Base-by-base conservation (phyloP, 1,140 invertebrate genomes). In the Goniozus legneri region DNA sequence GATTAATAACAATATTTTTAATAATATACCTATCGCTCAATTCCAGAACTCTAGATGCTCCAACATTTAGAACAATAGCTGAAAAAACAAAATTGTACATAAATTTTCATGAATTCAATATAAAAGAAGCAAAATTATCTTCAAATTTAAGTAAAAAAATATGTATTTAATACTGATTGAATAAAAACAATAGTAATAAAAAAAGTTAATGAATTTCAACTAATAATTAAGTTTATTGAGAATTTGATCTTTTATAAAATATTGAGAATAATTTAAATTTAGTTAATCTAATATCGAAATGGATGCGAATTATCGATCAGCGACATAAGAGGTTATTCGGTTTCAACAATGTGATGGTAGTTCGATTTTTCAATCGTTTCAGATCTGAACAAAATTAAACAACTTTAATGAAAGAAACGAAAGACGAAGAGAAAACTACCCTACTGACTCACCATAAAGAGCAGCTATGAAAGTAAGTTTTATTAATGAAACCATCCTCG, bases 1-100 rank as follows among this genome's bases (percentile, higher is more conserved):
- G 10, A 14, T 46, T 20, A 35, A 55, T 22, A 16, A 35, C 36
- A 33, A 45, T 18, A 24, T 20, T 18, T 34, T 34, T 14, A 45
- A 36, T 33, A 18, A 36, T 34, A 3, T 58, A 73, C 71, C 64
- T 71, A 31, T 76, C 73, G 30, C 69, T 73, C 20, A 75, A 44
- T 40, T 76, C 73, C 24, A 76, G 45, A 20, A 76, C 71, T 19
- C 71, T 56, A 19, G 73, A 73, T 42, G 68, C 65, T 54, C 59
- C 56, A 19, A 64, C 58, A 41, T 50, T 59, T 19, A 60, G 50
- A 45, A 69, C 56, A 56, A 71, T 57, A 30, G 63, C 73, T 73
- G 41, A 39, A 69, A 71, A 47, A 57, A 32, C 42, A 57, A 52
- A 54, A 32, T 38, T 33, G 32, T 33, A 27, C 12, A 12, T 27